Evolutionary conservation across 2,888 invertebrate species (phyloP).

Genomic region (Drosophila setosimentum): DNA sequence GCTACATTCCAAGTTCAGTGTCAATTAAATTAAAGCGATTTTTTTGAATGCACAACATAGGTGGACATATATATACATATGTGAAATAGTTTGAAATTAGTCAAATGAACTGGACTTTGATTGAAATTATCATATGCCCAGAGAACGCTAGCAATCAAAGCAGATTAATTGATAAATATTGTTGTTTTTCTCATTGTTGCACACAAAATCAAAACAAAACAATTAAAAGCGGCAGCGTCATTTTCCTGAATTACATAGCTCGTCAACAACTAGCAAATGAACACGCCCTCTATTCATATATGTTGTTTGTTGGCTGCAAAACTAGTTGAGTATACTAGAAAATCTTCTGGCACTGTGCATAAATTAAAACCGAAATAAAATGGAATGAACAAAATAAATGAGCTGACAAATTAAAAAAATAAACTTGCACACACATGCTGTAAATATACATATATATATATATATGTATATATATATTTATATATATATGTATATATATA

Average conservation of each 20-base stretch:
- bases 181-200: conserved; percentile 14
- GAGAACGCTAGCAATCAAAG: conserved; percentile 47
- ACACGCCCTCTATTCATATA: conserved; percentile 68
- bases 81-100: not conserved
- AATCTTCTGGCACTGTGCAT: conserved; percentile 58
- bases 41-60: no score
- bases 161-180: conserved; percentile 40
- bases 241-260: conserved; percentile 47
- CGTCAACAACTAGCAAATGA: conserved; percentile 2
- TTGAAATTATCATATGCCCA: not conserved
- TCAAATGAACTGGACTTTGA: conserved; percentile 14
- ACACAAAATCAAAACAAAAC: conserved; percentile 65
- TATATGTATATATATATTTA: conserved; percentile 23
- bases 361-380: conserved; percentile 62
- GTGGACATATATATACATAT: not conserved
- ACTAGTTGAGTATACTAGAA: conserved; percentile 45
- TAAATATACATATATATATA: conserved; percentile 26
- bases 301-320: conserved; percentile 36
- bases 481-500: conserved; percentile 24
- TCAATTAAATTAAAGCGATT: conserved; percentile 35
- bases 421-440: not conserved
- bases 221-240: conserved; percentile 58
- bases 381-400: conserved; percentile 49
- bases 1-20: conserved; percentile 48
- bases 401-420: conserved; percentile 49